Conservation (phyloP, 2,113 vertebrate genomes). For the Meriones unguiculatus region DNA sequence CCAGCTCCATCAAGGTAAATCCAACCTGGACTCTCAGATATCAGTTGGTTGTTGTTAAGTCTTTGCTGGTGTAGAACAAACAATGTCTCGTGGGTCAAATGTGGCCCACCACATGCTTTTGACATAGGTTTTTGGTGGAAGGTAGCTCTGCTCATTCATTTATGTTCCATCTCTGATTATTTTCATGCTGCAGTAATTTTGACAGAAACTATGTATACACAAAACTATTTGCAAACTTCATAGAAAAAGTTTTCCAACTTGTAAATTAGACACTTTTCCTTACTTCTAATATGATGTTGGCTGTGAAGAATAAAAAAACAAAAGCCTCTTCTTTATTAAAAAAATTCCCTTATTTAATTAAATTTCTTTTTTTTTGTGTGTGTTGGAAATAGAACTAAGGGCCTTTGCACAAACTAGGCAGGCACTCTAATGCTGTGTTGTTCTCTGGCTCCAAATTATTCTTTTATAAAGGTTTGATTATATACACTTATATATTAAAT, state of each 20-base stretch:
- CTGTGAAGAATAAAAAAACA: background rate
- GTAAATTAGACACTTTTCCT: background rate
- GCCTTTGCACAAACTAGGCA: background rate
- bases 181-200: background rate
- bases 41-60: background rate
- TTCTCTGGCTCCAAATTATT: background rate
- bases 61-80: background rate
- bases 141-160: background rate
- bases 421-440: background rate
- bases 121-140: background rate
- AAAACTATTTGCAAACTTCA: constrained; percentile 4
- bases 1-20: background rate
- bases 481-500: background rate
- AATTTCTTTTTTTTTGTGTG: background rate
- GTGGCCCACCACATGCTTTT: background rate
- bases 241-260: background rate
- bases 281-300: background rate
- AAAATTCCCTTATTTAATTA: background rate
- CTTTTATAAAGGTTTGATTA: background rate
- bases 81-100: background rate
- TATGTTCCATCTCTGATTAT: background rate
- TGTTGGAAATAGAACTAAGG: background rate
- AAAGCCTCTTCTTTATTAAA: background rate
- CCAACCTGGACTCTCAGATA: background rate
- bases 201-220: background rate